Base-by-base conservation (phyloP, 1,140 invertebrate genomes). In the Bombus terrestris region DNA sequence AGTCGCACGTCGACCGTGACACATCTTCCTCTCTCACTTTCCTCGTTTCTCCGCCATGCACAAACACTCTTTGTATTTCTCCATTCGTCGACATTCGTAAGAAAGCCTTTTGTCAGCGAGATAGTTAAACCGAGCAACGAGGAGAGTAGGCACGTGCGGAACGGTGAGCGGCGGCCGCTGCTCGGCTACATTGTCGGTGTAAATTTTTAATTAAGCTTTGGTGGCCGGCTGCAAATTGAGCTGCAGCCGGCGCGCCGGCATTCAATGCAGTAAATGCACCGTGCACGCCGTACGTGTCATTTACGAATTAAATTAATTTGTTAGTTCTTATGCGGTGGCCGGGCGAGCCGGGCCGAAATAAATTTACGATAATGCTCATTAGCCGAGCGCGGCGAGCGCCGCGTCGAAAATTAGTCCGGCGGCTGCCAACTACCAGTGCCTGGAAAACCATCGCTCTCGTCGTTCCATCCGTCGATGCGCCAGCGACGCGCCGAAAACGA, bases 131-230 rank as follows among this genome's bases (percentile, higher is more conserved):
- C 39, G 69, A 18, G 25, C 32, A 66, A 35, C 75, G 5, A 13
- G 43, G 25, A 39, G 10, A 15, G 37, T 22, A 32, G 39, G 57
- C 75, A 77, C 75, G 75, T n/a, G 75, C 57, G 68, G 47, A 43
- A 41, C 53, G 47, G 69, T 35, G 68, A 28, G 47, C 41, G n/a
- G 28, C n/a, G 71, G 28, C 64, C 75, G 43, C 35, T 57, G 39
- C 66, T 43, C 68, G 68, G 79, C 77, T 86, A 86, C 80, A 89
- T 89, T 89, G 88, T 78, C 80, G 80, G 73, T 62, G 84, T 89
- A 86, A 89, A 89, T 89, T 89, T 86, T 89, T 89, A 89, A 89
- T 86, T 83, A 89, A 81, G 87, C 88, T 86, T 89, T 28, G 78
- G 78, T 86, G 80, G 59, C 88, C 53, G 85, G 77, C 84, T 89